Evolutionary conservation across 1,140 invertebrate genomes (phyloP).

Genomic region (Glossosoma conforme): DNA sequence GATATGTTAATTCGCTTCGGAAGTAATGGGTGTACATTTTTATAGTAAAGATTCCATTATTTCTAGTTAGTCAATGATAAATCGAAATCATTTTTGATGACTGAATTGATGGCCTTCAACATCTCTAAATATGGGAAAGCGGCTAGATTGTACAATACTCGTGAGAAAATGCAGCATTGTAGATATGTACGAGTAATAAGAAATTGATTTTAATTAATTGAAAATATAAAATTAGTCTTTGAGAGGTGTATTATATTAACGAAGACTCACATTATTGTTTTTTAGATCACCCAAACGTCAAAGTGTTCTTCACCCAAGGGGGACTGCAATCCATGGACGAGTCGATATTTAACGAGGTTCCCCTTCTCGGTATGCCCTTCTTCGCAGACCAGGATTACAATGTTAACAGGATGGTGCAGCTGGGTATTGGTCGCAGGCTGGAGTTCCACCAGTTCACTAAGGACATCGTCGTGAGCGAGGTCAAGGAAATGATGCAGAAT

Average conservation of each 20-base stretch:
- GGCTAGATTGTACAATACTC: too few species aligned
- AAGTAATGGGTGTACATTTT: too few species aligned
- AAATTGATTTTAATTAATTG: constrained; percentile 3
- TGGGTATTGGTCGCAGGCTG: constrained; percentile 26
- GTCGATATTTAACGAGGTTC: constrained; percentile 52
- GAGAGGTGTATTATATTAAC: too few species aligned
- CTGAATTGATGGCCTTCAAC: too few species aligned
- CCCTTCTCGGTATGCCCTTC: constrained; percentile 48
- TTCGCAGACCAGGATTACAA: constrained; percentile 40
- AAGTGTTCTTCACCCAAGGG: constrained; percentile 57
- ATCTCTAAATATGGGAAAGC: too few species aligned
- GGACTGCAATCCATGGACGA: constrained; percentile 57
- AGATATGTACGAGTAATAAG: background rate
- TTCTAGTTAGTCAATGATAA: too few species aligned
- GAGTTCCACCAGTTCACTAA: constrained; percentile 25
- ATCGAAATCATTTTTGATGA: too few species aligned
- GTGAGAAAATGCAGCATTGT: background rate
- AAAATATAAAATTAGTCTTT: background rate
- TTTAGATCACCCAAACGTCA: constrained; percentile 51
- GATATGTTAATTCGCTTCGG: too few species aligned
- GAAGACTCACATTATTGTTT: constrained; percentile 15
- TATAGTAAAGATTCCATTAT: too few species aligned
- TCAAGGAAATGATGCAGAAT: constrained; percentile 21
- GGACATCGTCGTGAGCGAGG: constrained; percentile 21
- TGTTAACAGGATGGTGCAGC: constrained; percentile 28